phyloP scores from a whole-genome alignment of 2,888 invertebrate genomes.

The Ectemnius cavifrons region DNA sequence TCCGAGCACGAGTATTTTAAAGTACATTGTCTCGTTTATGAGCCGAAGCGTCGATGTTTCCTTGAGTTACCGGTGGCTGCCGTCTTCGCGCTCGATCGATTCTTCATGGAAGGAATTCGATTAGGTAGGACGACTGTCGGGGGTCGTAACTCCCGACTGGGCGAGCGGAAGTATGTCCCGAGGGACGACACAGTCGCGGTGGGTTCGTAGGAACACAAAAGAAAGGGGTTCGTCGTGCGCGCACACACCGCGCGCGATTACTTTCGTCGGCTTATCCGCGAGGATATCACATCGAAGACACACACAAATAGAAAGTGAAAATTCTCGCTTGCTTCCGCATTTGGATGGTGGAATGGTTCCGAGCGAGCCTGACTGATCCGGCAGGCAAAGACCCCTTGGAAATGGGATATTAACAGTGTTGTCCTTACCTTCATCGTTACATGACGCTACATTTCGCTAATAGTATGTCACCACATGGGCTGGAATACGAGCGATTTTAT shows the following conservation, averaged over 20 bases:
- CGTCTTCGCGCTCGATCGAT: neutral
- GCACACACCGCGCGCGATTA: slow-evolving; percentile 33
- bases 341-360: slow-evolving; percentile 4
- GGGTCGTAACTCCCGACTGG: too few relatives aligned
- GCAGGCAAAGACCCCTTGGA: neutral
- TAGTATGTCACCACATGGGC: too few relatives aligned
- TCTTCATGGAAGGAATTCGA: too few relatives aligned
- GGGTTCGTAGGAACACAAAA: slow-evolving; percentile 39
- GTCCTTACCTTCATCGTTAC: too few relatives aligned
- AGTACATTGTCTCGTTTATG: too few relatives aligned
- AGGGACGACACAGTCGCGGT: slow-evolving; percentile 7
- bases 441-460: too few relatives aligned
- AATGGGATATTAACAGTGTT: neutral
- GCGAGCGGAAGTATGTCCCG: too few relatives aligned
- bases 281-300: slow-evolving; percentile 51
- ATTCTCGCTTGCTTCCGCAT: slow-evolving; percentile 24
- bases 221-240: slow-evolving; percentile 22
- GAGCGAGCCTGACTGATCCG: neutral
- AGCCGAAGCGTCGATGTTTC: too few relatives aligned
- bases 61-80: neutral
- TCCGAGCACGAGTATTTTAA: neutral
- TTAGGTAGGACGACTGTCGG: too few relatives aligned
- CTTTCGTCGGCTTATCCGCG: slow-evolving; percentile 40
- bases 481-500: too few relatives aligned
- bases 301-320: slow-evolving; percentile 56